Evolutionary conservation across 2,797 vertebrate genomes (phyloP), one percentile per base, ranked within the genome.

Genomic region (Lithobates pipiens): DNA sequence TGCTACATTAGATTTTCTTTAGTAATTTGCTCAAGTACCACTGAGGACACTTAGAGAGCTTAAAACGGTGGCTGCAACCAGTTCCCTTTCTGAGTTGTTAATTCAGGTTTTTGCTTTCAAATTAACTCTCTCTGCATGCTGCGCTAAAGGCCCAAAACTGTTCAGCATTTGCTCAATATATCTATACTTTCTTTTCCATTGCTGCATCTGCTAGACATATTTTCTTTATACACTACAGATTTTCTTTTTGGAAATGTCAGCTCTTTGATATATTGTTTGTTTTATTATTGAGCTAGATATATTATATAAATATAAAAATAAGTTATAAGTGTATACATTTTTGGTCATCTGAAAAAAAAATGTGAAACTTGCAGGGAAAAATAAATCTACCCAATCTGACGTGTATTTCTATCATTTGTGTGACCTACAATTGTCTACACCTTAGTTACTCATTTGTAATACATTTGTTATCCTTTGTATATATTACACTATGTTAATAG

Each of bases 1-100:
- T 94, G 95, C 94, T 95, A 95, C 94, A 95, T 96, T 95, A 96
- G 93, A 95, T 96, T 96, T 95, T 95, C 94, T 95, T 95, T 95
- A 95, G 95, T 96, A 96, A 96, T 96, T 96, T 96, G 93, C 93
- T 96, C 94, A 96, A 96, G 95, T 96, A 95, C 95, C 93, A 36
- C 95, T 95, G 94, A 96, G 95, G 95, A 96, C 95, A 95, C 95
- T 95, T 95, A 95, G 93, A 95, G 93, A 93, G 93, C 92, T 95
- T 96, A 93, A 95, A 96, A 95, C 89, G 91, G 93, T 94, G 92
- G 91, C 93, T 95, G 92, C 92, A 95, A 94, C 95, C 93, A 93
- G 94, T 94, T 95, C 94, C 92, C 91, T 94, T 95, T 95, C 94
- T 96, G 94, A 94, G 92, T 92, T 95, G 95, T 96, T 95, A 96